phyloP scores from a whole-genome alignment of 2,113 vertebrate genomes.

The Nerophis lumbriciformis region DNA sequence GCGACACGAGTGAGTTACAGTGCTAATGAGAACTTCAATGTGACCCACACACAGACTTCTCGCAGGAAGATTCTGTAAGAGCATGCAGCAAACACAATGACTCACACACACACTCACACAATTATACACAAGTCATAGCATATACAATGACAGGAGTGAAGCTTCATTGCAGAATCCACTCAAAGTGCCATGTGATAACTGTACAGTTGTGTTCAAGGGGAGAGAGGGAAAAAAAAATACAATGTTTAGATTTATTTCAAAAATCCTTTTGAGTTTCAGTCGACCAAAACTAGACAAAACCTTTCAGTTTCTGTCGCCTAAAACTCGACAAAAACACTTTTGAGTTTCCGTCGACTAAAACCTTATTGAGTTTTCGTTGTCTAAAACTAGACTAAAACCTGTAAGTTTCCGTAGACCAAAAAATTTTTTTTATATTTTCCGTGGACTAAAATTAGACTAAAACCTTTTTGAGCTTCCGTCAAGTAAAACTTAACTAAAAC shows the following conservation, averaged over 20 bases:
- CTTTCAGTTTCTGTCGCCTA: no score
- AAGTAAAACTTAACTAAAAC: no score
- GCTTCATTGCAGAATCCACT: constrained; percentile 23
- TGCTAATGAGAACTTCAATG: constrained; percentile 71
- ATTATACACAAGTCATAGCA: constrained; percentile 5
- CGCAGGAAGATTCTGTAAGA: constrained; percentile 55
- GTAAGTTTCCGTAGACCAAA: no score
- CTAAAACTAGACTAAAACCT: no score
- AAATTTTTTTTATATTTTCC: no score
- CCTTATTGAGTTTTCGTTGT: no score
- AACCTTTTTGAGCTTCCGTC: no score
- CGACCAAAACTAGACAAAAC: no score
- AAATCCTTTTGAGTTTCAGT: no score
- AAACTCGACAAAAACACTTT: no score
- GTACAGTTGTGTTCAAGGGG: constrained; percentile 4
- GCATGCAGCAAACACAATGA: constrained; percentile 34
- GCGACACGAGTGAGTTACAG: constrained; percentile 63
- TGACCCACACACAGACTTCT: constrained; percentile 64
- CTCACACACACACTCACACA: constrained; percentile 16
- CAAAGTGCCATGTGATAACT: constrained; percentile 13
- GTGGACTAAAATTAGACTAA: no score
- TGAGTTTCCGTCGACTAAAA: no score
- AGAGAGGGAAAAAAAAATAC: constrained; percentile 6
- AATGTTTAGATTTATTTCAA: not conserved
- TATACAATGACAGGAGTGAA: constrained; percentile 23